Evolutionary conservation across 2,797 vertebrate species (phyloP), one percentile per base, ranked within the genome.

Genomic region (Typhlichthys eigenmanni): DNA sequence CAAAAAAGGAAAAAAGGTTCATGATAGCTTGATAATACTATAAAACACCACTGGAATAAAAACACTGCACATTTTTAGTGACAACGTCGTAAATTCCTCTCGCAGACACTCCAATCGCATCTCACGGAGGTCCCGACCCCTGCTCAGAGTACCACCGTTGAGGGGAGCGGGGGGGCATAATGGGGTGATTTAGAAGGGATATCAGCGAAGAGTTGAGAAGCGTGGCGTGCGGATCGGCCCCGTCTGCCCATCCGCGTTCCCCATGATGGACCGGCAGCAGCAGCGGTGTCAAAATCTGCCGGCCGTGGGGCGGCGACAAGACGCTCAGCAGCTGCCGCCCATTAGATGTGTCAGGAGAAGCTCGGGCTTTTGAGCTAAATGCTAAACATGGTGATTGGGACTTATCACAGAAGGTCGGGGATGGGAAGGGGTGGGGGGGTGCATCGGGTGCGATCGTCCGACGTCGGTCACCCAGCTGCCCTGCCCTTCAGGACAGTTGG

Each of bases 211-310:
- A 34, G 5, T 10, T 57, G 11, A 7, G 32, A 29, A 57, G 58
- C 19, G 11, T 4, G 66, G 38, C 55, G 47, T 16, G 50, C 63
- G 62, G 65, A 50, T 61, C 34, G 63, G 19, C 51, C 29, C 61
- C 7, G 66, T 72, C 47, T 64, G 68, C 57, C 65, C 10, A 8
- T 66, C 69, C 74, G 5, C 68, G 3, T 2, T 64, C 60, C 49
- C 47, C 14, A 29, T 75, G 85, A 83, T 79, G 68, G 74, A 85
- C 68, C 0, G 71, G 46, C 47, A 45, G 54, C 57, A 55, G 62
- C 16, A 63, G 67, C 13, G 65, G 24, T 24, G 34, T 29, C 8
- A 56, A 47, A 47, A 14, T 74, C 78, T 46, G 79, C 65, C 52
- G 65, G 32, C 66, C 60, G 52, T 54, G 53, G 34, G 65, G 8